Evolutionary conservation across 2,888 invertebrate species (phyloP).

Genomic region (Patella ulyssiponensis): DNA sequence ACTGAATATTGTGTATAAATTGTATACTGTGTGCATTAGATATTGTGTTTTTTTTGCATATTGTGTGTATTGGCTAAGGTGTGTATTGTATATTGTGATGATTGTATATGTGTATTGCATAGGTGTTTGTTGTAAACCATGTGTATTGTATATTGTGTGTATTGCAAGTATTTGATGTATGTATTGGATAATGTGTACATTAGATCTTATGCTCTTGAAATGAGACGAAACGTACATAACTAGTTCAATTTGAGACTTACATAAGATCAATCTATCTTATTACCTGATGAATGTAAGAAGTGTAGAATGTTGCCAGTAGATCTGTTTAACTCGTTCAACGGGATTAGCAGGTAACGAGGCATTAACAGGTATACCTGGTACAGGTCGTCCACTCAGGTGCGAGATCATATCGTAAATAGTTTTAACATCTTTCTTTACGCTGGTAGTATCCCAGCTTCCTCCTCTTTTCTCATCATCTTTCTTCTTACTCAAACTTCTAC

Average conservation of each 20-base stretch:
- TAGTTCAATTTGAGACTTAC: neutral
- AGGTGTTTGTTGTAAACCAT: too few relatives aligned
- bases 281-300: slow-evolving; percentile 71
- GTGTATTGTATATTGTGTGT: too few relatives aligned
- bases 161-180: too few relatives aligned
- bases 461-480: slow-evolving; percentile 23
- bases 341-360: slow-evolving; percentile 66
- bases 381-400: slow-evolving; percentile 65
- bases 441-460: slow-evolving; percentile 45
- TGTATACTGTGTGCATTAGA: too few relatives aligned
- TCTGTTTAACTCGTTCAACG: slow-evolving; percentile 68
- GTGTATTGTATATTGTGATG: too few relatives aligned
- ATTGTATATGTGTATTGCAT: too few relatives aligned
- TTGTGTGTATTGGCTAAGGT: too few relatives aligned
- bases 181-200: too few relatives aligned
- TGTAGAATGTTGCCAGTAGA: slow-evolving; percentile 72
- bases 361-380: slow-evolving; percentile 70
- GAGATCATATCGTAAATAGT: slow-evolving; percentile 72
- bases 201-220: too few relatives aligned
- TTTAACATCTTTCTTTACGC: slow-evolving; percentile 67
- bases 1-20: too few relatives aligned
- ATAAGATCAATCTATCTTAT: slow-evolving; percentile 11
- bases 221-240: too few relatives aligned
- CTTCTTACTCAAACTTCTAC: slow-evolving; percentile 31
- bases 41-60: too few relatives aligned